Conservation (phyloP, 2,797 vertebrate species). For the Chromobotia macracanthus region DNA sequence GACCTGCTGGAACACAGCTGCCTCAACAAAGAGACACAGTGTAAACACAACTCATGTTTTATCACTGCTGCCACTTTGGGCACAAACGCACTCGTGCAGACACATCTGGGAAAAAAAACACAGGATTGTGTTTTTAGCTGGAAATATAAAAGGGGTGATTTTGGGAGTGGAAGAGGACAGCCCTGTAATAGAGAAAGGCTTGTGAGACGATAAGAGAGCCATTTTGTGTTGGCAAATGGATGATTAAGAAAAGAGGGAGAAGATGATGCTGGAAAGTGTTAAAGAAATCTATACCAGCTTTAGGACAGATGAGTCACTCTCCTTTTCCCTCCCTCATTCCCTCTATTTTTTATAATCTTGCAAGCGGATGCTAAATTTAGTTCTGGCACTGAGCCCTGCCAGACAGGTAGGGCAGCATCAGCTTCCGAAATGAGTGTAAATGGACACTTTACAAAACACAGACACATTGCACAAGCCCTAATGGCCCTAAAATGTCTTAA, state of each 20-base stretch:
- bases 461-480: not conserved
- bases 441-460: not conserved
- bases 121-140: constrained; percentile 74
- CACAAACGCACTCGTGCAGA: constrained; percentile 50
- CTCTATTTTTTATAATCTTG: constrained; percentile 71
- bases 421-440: constrained; percentile 59
- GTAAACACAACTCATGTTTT: constrained; percentile 72
- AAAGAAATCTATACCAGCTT: constrained; percentile 37
- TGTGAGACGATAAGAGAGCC: constrained; percentile 43
- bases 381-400: constrained; percentile 72
- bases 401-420: constrained; percentile 74
- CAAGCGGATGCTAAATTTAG: constrained; percentile 77
- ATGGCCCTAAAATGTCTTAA: not conserved
- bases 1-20: constrained; percentile 82
- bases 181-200: constrained; percentile 45
- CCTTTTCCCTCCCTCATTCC: constrained; percentile 31
- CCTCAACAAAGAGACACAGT: constrained; percentile 77
- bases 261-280: constrained; percentile 30
- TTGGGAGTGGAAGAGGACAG: constrained; percentile 45
- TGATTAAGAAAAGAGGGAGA: constrained; percentile 14
- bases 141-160: constrained; percentile 60
- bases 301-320: constrained; percentile 57
- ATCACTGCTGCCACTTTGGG: constrained; percentile 74
- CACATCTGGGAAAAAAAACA: constrained; percentile 76
- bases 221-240: constrained; percentile 49